Evolutionary conservation across 2,888 invertebrate species (phyloP).

Genomic region (Acrobasis consociella): DNA sequence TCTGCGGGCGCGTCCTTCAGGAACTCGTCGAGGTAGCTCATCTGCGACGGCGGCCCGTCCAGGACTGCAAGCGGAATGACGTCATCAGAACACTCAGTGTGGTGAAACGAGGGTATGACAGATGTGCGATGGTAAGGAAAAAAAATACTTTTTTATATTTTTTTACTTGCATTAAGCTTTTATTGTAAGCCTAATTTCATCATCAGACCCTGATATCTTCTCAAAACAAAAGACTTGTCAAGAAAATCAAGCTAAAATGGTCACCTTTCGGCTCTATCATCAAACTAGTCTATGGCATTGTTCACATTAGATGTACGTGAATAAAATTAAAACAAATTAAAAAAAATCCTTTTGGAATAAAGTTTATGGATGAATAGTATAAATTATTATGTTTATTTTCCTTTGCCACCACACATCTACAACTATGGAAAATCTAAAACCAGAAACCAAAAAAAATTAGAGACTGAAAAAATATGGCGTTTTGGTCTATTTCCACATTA

Average conservation of each 20-base stretch:
- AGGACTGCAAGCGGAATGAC: slow-evolving; percentile 83
- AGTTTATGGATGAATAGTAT: too few relatives aligned
- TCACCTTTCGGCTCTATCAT: too few relatives aligned
- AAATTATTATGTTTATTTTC: too few relatives aligned
- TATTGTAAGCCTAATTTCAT: too few relatives aligned
- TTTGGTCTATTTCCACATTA: slow-evolving; percentile 15
- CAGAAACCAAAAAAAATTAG: background rate
- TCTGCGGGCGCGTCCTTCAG: slow-evolving; percentile 86
- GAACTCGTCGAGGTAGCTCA: slow-evolving; percentile 95
- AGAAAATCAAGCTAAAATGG: too few relatives aligned
- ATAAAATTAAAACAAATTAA: too few relatives aligned
- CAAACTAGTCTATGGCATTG: too few relatives aligned
- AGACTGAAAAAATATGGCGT: background rate
- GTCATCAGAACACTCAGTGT: background rate
- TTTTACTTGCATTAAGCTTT: too few relatives aligned
- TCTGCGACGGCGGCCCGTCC: slow-evolving; percentile 94
- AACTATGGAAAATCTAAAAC: background rate
- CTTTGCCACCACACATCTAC: background rate
- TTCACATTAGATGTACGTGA: too few relatives aligned
- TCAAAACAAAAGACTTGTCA: too few relatives aligned
- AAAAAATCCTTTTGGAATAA: too few relatives aligned
- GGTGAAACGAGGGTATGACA: background rate
- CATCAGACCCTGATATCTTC: too few relatives aligned
- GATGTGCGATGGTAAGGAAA: background rate
- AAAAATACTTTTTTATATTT: background rate